phyloP scores from a whole-genome alignment of 2,113 vertebrate genomes.

The Irena cyanogastra region DNA sequence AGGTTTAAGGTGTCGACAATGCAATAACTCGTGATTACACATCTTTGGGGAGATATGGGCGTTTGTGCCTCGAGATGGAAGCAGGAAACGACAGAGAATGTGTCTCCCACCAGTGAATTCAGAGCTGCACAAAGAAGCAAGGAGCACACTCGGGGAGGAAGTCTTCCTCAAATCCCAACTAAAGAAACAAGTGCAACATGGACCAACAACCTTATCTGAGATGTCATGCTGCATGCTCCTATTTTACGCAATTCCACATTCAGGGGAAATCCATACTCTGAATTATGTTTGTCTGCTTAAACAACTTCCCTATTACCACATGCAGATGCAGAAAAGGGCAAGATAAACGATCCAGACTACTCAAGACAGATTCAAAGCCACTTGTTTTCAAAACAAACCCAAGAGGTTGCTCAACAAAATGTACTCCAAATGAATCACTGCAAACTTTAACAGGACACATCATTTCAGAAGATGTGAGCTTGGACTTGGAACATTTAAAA shows the following conservation, averaged over 20 bases:
- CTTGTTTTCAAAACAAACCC: slow-evolving; percentile 17
- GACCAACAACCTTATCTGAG: background rate
- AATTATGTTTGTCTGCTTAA: background rate
- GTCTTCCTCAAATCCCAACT: background rate
- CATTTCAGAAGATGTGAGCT: background rate
- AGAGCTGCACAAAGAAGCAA: background rate
- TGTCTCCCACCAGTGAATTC: background rate
- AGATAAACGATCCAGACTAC: background rate
- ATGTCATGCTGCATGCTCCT: background rate
- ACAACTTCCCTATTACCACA: slow-evolving; percentile 9
- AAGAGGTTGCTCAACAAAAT: slow-evolving; percentile 37
- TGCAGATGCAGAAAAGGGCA: background rate
- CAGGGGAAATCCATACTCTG: background rate
- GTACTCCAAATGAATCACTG: background rate
- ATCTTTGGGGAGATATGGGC: background rate
- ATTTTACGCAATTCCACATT: background rate
- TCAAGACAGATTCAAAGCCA: background rate
- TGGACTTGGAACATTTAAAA: background rate
- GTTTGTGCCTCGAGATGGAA: background rate
- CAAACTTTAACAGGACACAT: background rate
- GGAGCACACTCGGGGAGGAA: background rate
- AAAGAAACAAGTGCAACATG: background rate
- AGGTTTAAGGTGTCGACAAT: background rate
- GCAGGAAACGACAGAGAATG: background rate
- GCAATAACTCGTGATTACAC: background rate